Evolutionary conservation across 2,113 vertebrate genomes (phyloP), one percentile per base, ranked within the genome.

Genomic region (Stigmatopora nigra): DNA sequence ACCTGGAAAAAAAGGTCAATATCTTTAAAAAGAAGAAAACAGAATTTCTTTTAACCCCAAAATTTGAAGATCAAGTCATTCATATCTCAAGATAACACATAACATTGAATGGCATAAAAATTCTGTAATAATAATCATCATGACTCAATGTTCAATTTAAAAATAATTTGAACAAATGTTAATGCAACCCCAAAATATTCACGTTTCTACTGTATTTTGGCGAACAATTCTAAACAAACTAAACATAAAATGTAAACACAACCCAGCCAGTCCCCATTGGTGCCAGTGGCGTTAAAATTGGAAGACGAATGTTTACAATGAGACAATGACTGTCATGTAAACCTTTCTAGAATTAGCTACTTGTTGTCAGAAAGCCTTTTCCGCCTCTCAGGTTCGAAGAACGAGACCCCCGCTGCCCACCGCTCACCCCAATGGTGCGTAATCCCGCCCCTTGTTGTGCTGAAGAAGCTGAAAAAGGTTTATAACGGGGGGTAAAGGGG

Each of bases 391-490:
- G 53, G 36, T 63, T 73, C 0, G 4, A 62, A 68, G 59, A 15
- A 64, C 16, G 9, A 70, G 46, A 13, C 58, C 35, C 19, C 52
- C 20, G 3, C 17, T 17, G 3, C 36, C 59, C 36, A 20, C 59
- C 38, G 11, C 38, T 10, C 58, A 44, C 38, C 59, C 59, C 41
- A 19, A 56, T 35, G 45, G 51, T 22, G 35, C 58, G 38, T 63
- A 68, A 70, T 63, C 63, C 52, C 20, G 71, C 59, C 46, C 47
- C 63, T 72, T 25, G 2, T 20, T 63, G 63, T 78, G 31, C 64
- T 70, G 57, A 77, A 78, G 68, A 65, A 78, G 73, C 17, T 72
- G 71, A 84, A 81, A 76, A 83, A 71, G 70, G 64, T 73, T 72
- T 63, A 65, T 63, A 65, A 65, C 61, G 60, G 68, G 66, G 59